phyloP scores from a whole-genome alignment of 2,797 vertebrate genomes.

The Schizopygopsis pylzovi region DNA sequence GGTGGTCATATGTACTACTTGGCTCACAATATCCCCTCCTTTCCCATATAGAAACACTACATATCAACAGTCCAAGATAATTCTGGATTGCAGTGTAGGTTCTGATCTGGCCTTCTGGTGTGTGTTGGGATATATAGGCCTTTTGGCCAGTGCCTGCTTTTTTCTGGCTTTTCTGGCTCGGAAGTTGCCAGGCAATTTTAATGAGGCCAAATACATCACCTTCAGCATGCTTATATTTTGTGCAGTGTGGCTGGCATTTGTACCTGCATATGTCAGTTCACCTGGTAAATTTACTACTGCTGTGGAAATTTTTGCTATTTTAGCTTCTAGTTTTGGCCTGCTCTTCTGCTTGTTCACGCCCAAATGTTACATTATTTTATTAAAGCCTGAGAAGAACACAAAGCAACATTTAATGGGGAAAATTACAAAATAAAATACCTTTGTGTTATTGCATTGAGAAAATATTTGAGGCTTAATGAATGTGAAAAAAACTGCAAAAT shows the following conservation, averaged over 20 bases:
- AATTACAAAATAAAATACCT: background rate
- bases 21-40: conserved; percentile 58
- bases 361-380: conserved; percentile 77
- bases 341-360: conserved; percentile 77
- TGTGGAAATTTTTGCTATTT: conserved; percentile 79
- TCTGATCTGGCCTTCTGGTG: conserved; percentile 64
- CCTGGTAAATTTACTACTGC: conserved; percentile 78
- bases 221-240: conserved; percentile 73
- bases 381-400: conserved; percentile 76
- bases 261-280: conserved; percentile 79
- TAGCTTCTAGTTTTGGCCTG: conserved; percentile 77
- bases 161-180: conserved; percentile 64
- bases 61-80: conserved; percentile 62
- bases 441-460: background rate
- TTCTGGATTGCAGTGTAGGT: conserved; percentile 62
- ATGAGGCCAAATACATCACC: conserved; percentile 65
- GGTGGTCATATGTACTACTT: conserved; percentile 59
- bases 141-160: conserved; percentile 62
- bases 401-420: conserved; percentile 76
- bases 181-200: conserved; percentile 62
- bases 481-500: background rate
- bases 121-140: conserved; percentile 61
- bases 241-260: conserved; percentile 81
- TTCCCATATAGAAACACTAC: conserved; percentile 60
- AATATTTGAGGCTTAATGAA: background rate